Conservation (phyloP, 2,113 vertebrate genomes). For the Prionailurus bengalensis region DNA sequence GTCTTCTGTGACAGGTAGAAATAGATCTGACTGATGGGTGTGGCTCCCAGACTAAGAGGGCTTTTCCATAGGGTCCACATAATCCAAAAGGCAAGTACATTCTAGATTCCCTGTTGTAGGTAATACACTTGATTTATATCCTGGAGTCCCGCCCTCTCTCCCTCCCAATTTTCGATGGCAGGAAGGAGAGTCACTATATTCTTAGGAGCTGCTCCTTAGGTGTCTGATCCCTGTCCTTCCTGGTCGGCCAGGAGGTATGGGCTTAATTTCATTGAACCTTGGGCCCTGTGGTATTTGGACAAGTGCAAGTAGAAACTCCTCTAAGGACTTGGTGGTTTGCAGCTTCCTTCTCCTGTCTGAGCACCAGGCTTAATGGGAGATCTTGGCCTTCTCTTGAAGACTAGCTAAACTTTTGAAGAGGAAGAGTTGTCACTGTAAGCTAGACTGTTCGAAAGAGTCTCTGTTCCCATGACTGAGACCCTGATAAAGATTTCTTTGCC, state of each 20-base stretch:
- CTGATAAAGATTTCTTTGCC: background rate
- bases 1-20: background rate
- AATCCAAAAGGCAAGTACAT: background rate
- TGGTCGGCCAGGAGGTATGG: background rate
- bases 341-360: slow-evolving; percentile 33
- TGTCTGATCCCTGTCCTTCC: background rate
- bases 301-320: slow-evolving; percentile 15
- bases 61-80: background rate
- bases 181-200: slow-evolving; percentile 1
- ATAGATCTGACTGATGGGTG: background rate
- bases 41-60: background rate
- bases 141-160: background rate
- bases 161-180: slow-evolving; percentile 35
- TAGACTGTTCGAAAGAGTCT: slow-evolving; percentile 23
- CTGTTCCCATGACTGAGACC: background rate
- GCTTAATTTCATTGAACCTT: background rate
- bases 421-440: slow-evolving; percentile 4
- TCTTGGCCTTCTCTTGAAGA: slow-evolving; percentile 22
- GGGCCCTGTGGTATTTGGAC: background rate
- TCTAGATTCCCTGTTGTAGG: background rate
- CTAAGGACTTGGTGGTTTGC: slow-evolving; percentile 12
- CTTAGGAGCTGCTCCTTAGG: background rate
- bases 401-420: background rate
- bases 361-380: background rate
- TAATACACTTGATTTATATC: background rate